Conservation (phyloP, 2,888 invertebrate genomes). For the Muschampia plurimacula region DNA sequence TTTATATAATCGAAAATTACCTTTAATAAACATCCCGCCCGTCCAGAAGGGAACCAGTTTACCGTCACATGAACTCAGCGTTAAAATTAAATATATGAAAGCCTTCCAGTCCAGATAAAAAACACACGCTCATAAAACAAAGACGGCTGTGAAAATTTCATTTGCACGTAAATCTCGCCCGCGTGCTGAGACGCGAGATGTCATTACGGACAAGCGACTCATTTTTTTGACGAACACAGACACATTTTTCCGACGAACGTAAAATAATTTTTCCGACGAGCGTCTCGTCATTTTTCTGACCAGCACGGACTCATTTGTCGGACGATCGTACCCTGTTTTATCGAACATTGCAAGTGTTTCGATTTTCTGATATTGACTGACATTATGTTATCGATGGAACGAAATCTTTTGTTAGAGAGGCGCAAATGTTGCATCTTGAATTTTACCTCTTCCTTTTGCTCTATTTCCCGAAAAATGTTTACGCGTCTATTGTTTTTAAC, state of each 20-base stretch:
- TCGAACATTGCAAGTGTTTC: not conserved
- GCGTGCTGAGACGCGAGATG: slow-evolving; percentile 10
- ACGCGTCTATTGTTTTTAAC: too few relatives aligned
- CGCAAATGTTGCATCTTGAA: not conserved
- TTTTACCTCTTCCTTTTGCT: too few relatives aligned
- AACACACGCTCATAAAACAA: slow-evolving; percentile 22
- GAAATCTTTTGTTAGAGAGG: not conserved
- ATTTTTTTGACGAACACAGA: slow-evolving; percentile 16
- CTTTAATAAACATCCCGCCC: not conserved
- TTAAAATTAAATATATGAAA: not conserved
- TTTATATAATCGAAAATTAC: too few relatives aligned
- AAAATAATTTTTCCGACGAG: slow-evolving; percentile 2
- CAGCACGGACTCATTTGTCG: not conserved
- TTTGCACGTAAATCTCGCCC: slow-evolving; percentile 23
- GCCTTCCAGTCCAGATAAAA: slow-evolving; percentile 6
- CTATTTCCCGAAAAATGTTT: too few relatives aligned
- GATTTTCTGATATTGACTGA: not conserved
- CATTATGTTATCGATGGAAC: not conserved
- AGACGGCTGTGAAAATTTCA: slow-evolving; percentile 21
- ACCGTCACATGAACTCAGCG: not conserved
- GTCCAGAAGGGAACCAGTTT: not conserved
- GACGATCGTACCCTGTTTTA: not conserved
- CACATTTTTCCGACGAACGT: slow-evolving; percentile 3
- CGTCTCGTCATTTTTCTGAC: slow-evolving; percentile 4
- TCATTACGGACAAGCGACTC: slow-evolving; percentile 15